Base-by-base conservation (phyloP, 2,797 vertebrate genomes). In the Notolepis coatsorum region DNA sequence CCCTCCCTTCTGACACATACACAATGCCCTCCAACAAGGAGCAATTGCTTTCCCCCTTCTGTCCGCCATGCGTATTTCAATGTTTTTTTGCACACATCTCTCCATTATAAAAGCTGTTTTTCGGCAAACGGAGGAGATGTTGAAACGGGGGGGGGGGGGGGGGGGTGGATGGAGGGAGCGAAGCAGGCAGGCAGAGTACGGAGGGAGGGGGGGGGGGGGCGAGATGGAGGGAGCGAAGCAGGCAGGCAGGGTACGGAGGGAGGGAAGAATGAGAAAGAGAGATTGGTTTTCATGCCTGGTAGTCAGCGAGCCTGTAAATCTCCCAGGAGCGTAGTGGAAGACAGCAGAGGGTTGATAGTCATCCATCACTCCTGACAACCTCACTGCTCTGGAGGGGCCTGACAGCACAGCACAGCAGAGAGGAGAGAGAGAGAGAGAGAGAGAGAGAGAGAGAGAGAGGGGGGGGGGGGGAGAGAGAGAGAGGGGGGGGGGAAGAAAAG, bases 311-410 rank as follows among this genome's bases (percentile, higher is more conserved):
- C 93, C 90, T 93, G 10, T 95, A 95, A 95, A 94, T 95, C 95
- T 96, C 95, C 84, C 78, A 94, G 94, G 95, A 96, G 92, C 92
- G 83, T 89, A 92, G 90, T 91, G 90, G 92, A 94, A 95, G 95
- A 96, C 93, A 95, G 94, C 95, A 95, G 94, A 94, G 95, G 94
- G 95, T 94, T 95, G 95, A 96, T 95, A 93, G 93, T 96, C 94
- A 96, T 96, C 95, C 94, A 95, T 97, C 95, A 96, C 94, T 93
- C 90, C 90, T 95, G 95, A 97, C 94, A 95, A 95, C 94, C 95
- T 92, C 91, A 92, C 91, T 91, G 92, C 94, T 93, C 80, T 92
- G 90, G 93, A 94, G 94, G 93, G 93, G 92, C 92, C 94, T 95
- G 94, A 95, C 93, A 86, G 88, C 88, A 85, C 83, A 82, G 80